Evolutionary conservation across 1,140 invertebrate species (phyloP), one percentile per base, ranked within the genome.

Genomic region (Pararge aegeria): DNA sequence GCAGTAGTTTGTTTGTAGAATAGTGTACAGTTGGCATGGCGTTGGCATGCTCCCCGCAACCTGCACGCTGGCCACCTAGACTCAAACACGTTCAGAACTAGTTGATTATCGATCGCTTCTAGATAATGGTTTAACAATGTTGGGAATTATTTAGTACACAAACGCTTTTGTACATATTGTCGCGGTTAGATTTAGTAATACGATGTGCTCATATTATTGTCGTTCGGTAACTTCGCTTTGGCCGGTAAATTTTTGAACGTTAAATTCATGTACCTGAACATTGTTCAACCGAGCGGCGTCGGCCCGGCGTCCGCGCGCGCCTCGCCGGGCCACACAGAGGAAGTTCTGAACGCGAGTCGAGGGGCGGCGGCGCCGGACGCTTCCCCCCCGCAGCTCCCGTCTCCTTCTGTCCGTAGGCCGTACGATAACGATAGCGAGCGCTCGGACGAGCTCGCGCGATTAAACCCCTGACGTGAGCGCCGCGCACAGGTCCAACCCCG

Each of bases 401-500:
- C 73, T 89, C 82, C 83, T 83, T 88, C 83, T 89, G 86, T 89
- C 86, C 86, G 83, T 89, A 89, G 86, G 86, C 79, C 80, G 80
- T 83, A 89, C 84, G 83, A 84, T 89, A 87, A 87, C 79, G 82
- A 80, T 84, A 83, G 83, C 81, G 76, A 80, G 80, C 80, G 78
- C 80, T 82, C 83, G 77, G 83, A 89, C 83, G 83, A 89, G 81
- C 78, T 87, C 75, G 82, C 86, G 78, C 83, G 86, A 80, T 84
- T 89, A 87, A 78, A 89, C 83, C 86, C 86, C 82, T 89, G 85
- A 89, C 85, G 79, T 77, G 78, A 74, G 76, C 80, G 82, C 79
- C 72, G 79, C 70, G 72, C 83, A 77, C 92, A 96, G 95, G 92
- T 97, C 96, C 51, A 97, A 97, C 89, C 96, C 96, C 55, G 95